Conservation (phyloP, 1,140 invertebrate genomes). For the Trichonephila inaurata region DNA sequence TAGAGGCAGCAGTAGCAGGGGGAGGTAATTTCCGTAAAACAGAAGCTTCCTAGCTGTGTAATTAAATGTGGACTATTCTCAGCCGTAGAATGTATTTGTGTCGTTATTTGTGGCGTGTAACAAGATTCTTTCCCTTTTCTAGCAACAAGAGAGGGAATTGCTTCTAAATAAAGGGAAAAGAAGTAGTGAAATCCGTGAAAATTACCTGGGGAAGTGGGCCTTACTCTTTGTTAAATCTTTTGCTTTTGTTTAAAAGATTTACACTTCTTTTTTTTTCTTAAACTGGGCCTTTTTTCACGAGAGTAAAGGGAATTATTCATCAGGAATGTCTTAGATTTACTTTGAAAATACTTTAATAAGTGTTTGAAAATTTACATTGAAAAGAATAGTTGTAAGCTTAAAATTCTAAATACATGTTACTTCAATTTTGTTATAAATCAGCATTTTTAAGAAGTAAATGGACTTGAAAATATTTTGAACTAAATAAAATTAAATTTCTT, state of each 20-base stretch:
- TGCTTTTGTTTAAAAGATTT: background rate
- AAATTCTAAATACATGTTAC: too few species aligned
- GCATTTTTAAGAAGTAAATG: too few species aligned
- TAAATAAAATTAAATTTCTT: too few species aligned
- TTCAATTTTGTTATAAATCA: too few species aligned
- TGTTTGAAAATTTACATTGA: too few species aligned
- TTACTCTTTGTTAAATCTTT: background rate
- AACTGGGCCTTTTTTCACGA: background rate
- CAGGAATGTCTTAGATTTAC: too few species aligned
- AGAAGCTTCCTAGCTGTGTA: constrained; percentile 2
- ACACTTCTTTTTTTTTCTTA: background rate
- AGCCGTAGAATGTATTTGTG: constrained; percentile 5
- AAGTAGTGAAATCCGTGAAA: background rate
- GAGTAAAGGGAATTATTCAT: too few species aligned
- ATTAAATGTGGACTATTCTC: background rate
- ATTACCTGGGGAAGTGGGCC: background rate
- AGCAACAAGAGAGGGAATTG: constrained; percentile 17
- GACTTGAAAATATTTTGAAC: too few species aligned
- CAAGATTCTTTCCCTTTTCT: background rate
- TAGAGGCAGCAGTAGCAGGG: background rate
- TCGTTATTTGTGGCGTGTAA: constrained; percentile 31
- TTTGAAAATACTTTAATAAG: too few species aligned
- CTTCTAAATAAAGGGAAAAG: background rate
- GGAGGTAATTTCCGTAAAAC: constrained; percentile 18
- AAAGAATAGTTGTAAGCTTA: too few species aligned